Evolutionary conservation across 2,113 vertebrate species (phyloP).

Genomic region (Notarius quadriscutis): DNA sequence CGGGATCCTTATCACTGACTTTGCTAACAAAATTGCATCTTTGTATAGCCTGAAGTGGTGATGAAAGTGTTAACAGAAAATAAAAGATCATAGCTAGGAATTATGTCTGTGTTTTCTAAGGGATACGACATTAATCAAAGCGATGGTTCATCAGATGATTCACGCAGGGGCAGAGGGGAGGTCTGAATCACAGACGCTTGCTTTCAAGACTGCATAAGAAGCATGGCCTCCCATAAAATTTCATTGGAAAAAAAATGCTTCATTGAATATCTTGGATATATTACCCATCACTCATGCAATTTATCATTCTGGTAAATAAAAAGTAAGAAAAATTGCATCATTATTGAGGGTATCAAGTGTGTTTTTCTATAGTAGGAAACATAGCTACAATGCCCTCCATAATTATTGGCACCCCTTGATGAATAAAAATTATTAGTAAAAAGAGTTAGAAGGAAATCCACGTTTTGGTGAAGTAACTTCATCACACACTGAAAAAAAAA

Average conservation of each 20-base stretch:
- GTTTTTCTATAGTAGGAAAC: neutral
- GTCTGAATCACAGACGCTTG: neutral
- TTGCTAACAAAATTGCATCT: neutral
- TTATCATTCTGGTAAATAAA: neutral
- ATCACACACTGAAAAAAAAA: no score
- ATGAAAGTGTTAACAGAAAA: neutral
- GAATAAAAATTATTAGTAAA: no score
- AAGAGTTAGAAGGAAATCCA: no score
- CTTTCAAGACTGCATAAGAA: neutral
- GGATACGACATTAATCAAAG: slow-evolving; percentile 6
- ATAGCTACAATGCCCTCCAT: neutral
- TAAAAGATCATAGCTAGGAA: neutral
- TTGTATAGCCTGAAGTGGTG: neutral
- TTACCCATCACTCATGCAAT: neutral
- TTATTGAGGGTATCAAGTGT: neutral
- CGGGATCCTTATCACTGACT: neutral
- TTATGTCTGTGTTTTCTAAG: neutral
- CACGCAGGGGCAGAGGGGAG: neutral
- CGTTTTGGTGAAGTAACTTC: no score
- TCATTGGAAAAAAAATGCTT: neutral
- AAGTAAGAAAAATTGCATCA: no score
- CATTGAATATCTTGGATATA: neutral
- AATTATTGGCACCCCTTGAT: no score
- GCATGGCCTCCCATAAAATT: neutral
- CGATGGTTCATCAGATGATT: slow-evolving; percentile 13